Evolutionary conservation across 2,797 vertebrate genomes (phyloP).

Genomic region (Decapterus maruadsi): DNA sequence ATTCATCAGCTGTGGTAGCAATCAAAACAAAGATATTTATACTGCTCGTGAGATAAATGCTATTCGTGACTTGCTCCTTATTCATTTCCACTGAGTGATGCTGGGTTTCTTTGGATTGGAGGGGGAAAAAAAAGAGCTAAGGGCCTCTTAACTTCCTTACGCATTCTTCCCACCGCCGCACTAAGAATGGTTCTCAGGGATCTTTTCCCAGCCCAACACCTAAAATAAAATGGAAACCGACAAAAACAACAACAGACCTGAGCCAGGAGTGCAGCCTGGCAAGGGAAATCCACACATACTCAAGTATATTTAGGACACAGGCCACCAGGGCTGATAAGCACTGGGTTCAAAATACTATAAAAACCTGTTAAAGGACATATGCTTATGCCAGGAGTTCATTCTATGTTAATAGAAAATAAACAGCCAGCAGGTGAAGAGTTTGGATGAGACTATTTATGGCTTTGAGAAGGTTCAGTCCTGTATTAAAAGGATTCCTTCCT

Average conservation of each 20-base stretch:
- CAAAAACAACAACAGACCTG: slow-evolving; percentile 78
- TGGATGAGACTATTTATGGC: neutral
- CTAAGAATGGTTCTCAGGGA: slow-evolving; percentile 73
- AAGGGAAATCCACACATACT: slow-evolving; percentile 58
- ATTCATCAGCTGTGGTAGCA: slow-evolving; percentile 65
- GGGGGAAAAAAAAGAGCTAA: slow-evolving; percentile 36
- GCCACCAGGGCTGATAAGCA: slow-evolving; percentile 65
- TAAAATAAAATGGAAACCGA: slow-evolving; percentile 75
- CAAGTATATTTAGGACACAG: slow-evolving; percentile 53
- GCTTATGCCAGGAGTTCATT: slow-evolving; percentile 8
- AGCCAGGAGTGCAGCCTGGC: slow-evolving; percentile 31
- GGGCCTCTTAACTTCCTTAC: slow-evolving; percentile 52
- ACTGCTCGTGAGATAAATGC: slow-evolving; percentile 58
- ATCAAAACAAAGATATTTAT: slow-evolving; percentile 66
- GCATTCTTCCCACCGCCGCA: slow-evolving; percentile 66
- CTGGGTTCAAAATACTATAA: slow-evolving; percentile 42
- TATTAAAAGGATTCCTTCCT: slow-evolving; percentile 6
- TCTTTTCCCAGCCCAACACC: slow-evolving; percentile 69
- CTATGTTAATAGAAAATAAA: slow-evolving; percentile 13
- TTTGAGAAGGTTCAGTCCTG: slow-evolving; percentile 1
- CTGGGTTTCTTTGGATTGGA: slow-evolving; percentile 56
- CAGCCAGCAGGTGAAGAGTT: slow-evolving; percentile 17
- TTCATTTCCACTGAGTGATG: slow-evolving; percentile 61
- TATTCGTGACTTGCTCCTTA: slow-evolving; percentile 62
- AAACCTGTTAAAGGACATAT: slow-evolving; percentile 18